Base-by-base conservation (phyloP, 2,113 vertebrate species). In the Larimichthys crocea region DNA sequence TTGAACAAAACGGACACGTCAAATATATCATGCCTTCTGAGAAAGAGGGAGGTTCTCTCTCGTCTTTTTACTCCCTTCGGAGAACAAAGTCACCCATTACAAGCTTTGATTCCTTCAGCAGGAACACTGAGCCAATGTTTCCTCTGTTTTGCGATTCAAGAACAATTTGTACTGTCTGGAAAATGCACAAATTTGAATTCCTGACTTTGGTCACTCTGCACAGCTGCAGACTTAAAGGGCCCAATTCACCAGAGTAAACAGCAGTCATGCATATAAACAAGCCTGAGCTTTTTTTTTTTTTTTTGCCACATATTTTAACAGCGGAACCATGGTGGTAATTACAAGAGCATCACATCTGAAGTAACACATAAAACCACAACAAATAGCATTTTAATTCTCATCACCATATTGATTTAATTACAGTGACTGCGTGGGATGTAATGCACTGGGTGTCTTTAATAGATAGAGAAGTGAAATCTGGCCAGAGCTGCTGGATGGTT, bases 201-300 rank as follows among this genome's bases (percentile, higher is more conserved):
- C 70, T 89, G 86, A 91, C 71, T 82, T 80, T 88, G 80, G 83
- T 87, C 85, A 89, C 60, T 89, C 65, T 71, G 84, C 86, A 86
- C 87, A 93, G 89, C 91, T 93, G 90, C 88, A 88, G 76, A 88
- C 83, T 91, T 91, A 89, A 89, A 84, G 80, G 68, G 73, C 63
- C 72, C 75, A 87, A 56, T 86, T 87, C 90, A 69, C 72, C 70
- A 80, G 72, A 53, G 74, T 84, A 90, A 93, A 89, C 90, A 93
- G 78, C 80, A 92, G 79, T 60, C 68, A 26, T 79, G 74, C 78
- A 82, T 86, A 85, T 89, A 87, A 92, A 93, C 79, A 82, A 84
- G 76, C 46, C 82, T 46, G 44, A 49, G 78, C 69, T 29, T 79
- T 55, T 26, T 24, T 24, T 24, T 24, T 26, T 26, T 29, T 29